Conservation (phyloP, 2,888 invertebrate species). For the Aspidiotus rigidus region DNA sequence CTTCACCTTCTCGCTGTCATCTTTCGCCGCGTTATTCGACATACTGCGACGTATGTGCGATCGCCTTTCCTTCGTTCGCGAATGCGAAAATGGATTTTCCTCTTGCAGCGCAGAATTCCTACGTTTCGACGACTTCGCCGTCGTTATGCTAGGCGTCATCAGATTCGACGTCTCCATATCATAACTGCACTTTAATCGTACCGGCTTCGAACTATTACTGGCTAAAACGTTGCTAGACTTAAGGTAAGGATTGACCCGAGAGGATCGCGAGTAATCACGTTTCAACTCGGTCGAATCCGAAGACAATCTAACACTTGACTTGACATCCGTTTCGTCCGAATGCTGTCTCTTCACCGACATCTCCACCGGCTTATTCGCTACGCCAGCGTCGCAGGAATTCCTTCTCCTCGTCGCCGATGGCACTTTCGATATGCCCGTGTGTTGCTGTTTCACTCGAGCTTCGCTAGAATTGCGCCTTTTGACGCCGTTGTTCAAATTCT, state of each 20-base stretch:
- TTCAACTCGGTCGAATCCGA: conserved; percentile 1
- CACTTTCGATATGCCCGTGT: background rate
- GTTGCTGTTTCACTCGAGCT: background rate
- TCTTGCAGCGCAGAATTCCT: background rate
- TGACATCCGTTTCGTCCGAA: conserved; percentile 17
- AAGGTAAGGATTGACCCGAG: background rate
- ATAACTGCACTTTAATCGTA: background rate
- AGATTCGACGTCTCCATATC: background rate
- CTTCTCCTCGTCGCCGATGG: conserved; percentile 2
- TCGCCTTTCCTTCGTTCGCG: background rate
- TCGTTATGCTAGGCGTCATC: background rate
- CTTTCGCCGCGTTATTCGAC: conserved; percentile 16
- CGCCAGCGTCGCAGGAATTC: conserved; percentile 18
- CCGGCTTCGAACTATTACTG: background rate
- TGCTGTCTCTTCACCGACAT: conserved; percentile 14
- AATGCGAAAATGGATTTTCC: background rate
- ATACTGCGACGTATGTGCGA: conserved; percentile 3
- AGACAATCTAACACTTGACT: background rate
- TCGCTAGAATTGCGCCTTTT: conserved; percentile 9
- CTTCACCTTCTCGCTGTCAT: conserved; percentile 21
- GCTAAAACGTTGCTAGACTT: background rate
- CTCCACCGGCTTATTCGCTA: background rate
- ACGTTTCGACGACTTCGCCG: conserved; percentile 8
- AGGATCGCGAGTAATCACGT: background rate
- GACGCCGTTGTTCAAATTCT: background rate